Conservation (phyloP, 1,140 invertebrate genomes). For the Oedothorax gibbosus region DNA sequence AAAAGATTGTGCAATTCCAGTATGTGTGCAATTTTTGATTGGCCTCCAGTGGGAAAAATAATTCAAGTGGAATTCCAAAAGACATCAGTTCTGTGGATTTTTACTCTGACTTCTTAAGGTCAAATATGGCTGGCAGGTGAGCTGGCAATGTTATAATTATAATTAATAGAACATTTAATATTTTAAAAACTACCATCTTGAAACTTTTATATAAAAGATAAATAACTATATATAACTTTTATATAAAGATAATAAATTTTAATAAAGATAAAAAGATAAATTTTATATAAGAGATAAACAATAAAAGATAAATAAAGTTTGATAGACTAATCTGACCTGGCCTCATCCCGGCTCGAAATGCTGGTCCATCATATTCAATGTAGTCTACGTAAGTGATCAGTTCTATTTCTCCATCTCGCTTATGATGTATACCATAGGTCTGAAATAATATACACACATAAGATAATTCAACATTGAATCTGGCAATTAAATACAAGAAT, state of each 20-base stretch:
- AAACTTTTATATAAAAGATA: background rate
- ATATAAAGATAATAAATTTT: background rate
- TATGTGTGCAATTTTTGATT: no score
- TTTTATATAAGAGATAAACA: background rate
- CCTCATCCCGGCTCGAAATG: constrained; percentile 89
- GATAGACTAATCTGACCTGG: constrained; percentile 74
- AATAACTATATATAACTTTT: background rate
- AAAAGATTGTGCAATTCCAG: no score
- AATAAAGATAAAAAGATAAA: background rate
- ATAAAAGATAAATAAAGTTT: background rate
- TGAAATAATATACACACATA: constrained; percentile 69
- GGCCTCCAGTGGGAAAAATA: no score
- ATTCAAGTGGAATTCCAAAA: no score
- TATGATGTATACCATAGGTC: constrained; percentile 96
- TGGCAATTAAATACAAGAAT: background rate
- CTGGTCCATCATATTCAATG: constrained; percentile 91
- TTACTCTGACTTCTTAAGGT: no score
- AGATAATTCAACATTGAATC: constrained; percentile 18
- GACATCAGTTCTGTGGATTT: no score
- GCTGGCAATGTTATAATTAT: no score
- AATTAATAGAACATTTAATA: no score
- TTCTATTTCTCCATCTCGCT: constrained; percentile 88
- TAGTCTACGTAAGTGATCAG: constrained; percentile 97
- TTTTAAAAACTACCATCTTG: no score
- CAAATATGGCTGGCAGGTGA: no score